Evolutionary conservation across 2,888 invertebrate genomes (phyloP).

Genomic region (Zootermopsis nevadensis): DNA sequence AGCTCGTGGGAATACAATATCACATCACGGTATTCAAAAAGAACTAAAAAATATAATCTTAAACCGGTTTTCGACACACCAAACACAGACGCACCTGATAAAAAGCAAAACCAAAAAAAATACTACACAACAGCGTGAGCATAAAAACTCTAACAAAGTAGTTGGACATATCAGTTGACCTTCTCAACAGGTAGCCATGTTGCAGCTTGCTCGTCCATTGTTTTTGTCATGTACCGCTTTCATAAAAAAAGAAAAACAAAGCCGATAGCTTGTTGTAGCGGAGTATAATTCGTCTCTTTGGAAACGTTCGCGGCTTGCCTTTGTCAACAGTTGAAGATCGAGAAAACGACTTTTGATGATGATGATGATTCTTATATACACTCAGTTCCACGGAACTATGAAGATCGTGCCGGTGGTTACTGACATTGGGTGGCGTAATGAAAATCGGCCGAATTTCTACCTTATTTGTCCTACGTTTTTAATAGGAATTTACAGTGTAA

Average conservation of each 20-base stretch:
- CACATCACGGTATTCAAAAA: slow-evolving; percentile 33
- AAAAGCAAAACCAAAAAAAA: slow-evolving; percentile 9
- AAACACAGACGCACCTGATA: slow-evolving; percentile 34
- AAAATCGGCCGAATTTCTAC: not conserved
- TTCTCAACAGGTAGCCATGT: slow-evolving; percentile 40
- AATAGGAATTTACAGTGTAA: no score
- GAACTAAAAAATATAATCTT: slow-evolving; percentile 17
- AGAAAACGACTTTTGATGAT: slow-evolving; percentile 32
- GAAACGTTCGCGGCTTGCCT: slow-evolving; percentile 26
- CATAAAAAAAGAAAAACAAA: slow-evolving; percentile 15
- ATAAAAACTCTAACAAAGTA: slow-evolving; percentile 42
- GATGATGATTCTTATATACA: slow-evolving; percentile 31
- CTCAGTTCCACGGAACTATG: slow-evolving; percentile 23
- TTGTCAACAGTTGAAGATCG: slow-evolving; percentile 32
- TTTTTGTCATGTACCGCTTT: slow-evolving; percentile 41
- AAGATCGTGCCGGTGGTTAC: not conserved
- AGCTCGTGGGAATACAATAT: slow-evolving; percentile 34
- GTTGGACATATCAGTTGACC: slow-evolving; percentile 40
- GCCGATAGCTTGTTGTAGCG: slow-evolving; percentile 14
- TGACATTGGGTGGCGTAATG: not conserved
- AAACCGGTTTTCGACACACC: slow-evolving; percentile 35
- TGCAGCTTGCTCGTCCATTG: slow-evolving; percentile 36
- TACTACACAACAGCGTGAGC: slow-evolving; percentile 9
- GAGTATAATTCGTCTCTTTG: slow-evolving; percentile 20
- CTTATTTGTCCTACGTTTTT: slow-evolving; percentile 11